Conservation (phyloP, 2,888 invertebrate genomes). For the Apodemia zela region DNA sequence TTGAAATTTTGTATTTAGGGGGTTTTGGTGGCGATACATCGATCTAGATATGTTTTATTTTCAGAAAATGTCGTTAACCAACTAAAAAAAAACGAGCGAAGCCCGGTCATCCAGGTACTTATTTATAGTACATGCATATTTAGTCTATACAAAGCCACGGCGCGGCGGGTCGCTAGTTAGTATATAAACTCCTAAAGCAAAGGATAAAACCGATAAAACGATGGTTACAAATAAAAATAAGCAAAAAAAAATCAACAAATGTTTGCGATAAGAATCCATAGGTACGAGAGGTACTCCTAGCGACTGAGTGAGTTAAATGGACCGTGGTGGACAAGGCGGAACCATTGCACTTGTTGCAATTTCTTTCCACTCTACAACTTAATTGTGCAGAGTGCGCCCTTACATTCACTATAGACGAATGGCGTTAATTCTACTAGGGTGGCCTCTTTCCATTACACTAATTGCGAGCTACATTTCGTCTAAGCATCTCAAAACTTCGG, state of each 20-base stretch:
- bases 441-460: slow-evolving; percentile 76
- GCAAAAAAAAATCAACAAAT: neutral
- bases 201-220: neutral
- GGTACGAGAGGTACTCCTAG: slow-evolving; percentile 40
- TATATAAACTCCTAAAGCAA: neutral
- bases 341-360: slow-evolving; percentile 75
- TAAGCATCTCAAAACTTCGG: slow-evolving; percentile 70
- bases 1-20: no score
- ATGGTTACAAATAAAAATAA: neutral
- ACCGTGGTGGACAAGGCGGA: slow-evolving; percentile 55
- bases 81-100: no score
- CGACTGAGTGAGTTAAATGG: slow-evolving; percentile 69
- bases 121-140: no score
- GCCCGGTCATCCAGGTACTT: no score
- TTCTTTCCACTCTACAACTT: slow-evolving; percentile 65
- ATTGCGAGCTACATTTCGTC: slow-evolving; percentile 76
- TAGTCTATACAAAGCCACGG: no score
- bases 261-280: neutral
- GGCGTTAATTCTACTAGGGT: slow-evolving; percentile 65
- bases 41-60: no score
- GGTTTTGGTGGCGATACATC: no score
- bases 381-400: slow-evolving; percentile 66
- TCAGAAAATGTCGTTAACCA: no score
- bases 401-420: slow-evolving; percentile 65
- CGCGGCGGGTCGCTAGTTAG: no score